Conservation (phyloP, 2,113 vertebrate species). For the Tachysurus fulvidraco region DNA sequence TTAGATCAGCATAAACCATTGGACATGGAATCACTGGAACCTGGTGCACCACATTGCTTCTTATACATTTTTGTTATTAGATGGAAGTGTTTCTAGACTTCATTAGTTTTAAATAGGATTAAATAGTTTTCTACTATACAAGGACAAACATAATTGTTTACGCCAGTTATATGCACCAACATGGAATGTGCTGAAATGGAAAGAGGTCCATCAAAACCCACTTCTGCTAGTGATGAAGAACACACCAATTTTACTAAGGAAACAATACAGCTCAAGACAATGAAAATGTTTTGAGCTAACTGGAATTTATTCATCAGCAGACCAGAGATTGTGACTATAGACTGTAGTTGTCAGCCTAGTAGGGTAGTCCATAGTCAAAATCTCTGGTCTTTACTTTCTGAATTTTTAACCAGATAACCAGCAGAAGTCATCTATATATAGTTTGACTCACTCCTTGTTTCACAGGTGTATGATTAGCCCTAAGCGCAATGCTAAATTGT, state of each 20-base stretch:
- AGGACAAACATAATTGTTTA: conserved; percentile 61
- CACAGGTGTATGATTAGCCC: conserved; percentile 33
- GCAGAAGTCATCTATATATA: conserved; percentile 31
- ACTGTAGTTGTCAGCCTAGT: not conserved
- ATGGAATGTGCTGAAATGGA: conserved; percentile 51
- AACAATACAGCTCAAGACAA: not conserved
- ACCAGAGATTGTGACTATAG: not conserved
- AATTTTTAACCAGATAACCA: conserved; percentile 45
- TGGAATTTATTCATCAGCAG: not conserved
- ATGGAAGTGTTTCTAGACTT: not conserved
- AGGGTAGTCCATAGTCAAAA: conserved; percentile 37
- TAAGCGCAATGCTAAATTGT: conserved; percentile 3
- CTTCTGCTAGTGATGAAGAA: not conserved
- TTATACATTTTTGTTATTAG: not conserved
- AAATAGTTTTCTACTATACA: conserved; percentile 68
- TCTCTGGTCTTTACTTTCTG: conserved; percentile 15
- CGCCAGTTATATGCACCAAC: not conserved
- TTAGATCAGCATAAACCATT: not conserved
- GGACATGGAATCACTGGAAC: not conserved
- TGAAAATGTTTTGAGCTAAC: not conserved
- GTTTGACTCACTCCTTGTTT: conserved; percentile 41
- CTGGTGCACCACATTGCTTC: no score
- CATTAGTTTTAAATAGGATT: conserved; percentile 63
- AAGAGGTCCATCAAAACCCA: not conserved
- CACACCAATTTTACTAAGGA: not conserved